Base-by-base conservation (phyloP, 2,888 invertebrate genomes). In the Drosophila siamana region DNA sequence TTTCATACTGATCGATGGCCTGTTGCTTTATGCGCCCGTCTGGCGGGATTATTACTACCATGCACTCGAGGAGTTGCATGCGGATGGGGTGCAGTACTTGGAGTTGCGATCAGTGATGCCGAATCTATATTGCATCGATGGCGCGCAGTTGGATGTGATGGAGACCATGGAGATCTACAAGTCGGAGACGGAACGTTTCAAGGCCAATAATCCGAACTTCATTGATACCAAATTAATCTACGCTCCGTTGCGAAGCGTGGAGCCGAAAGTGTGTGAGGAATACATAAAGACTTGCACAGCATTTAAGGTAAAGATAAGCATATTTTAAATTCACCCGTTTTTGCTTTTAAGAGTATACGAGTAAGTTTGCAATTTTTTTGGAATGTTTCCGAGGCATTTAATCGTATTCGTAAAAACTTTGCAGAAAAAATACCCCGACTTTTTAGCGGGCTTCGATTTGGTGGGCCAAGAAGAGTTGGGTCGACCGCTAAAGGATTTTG, bases 401-500 rank as follows among this genome's bases (percentile, higher is more conserved):
- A n/a, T n/a, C n/a, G n/a, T n/a, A n/a, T n/a, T n/a, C n/a, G n/a
- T n/a, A n/a, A n/a, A n/a, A n/a, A n/a, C n/a, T n/a, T n/a, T n/a
- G 24, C 93, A 94, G 89, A 80, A 83, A 4, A 87, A 92, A 6
- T 94, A 94, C 89, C 95, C 96, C 0, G 93, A 94, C n/a, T 94
- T 95, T 62, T 92, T 97, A 26, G 95, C 94, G n/a, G 97, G 97
- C 7, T 96, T 97, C 75, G 97, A 97, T 92, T 93, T 97, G 62
- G 96, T 97, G 0, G 96, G 96, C 0, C 95, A 95, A 81, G 97
- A 97, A 90, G 96, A 97, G 82, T 91, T 92, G 26, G 96, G 96
- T 0, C 91, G 92, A 36, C 94, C 95, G 0, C 90, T 97, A 0
- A 89, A 93, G 15, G 93, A 94, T 16, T 96, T 95, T 68, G 92